Conservation (phyloP, 2,113 vertebrate species). For the Syngnathus scovelli region DNA sequence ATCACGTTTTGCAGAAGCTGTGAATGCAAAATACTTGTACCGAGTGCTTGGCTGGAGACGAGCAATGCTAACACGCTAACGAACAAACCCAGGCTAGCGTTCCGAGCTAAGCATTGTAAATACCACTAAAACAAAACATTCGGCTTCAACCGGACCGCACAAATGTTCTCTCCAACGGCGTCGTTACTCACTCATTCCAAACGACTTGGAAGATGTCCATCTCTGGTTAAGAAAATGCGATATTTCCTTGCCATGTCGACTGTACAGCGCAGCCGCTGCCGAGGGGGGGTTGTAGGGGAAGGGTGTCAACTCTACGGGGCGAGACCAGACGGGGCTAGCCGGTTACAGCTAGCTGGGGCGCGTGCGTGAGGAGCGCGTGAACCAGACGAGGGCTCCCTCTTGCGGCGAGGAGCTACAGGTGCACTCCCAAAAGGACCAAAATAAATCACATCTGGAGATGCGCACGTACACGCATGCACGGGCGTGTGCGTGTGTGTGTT, state of each 20-base stretch:
- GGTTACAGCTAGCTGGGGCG: constrained; percentile 63
- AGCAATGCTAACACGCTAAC: constrained; percentile 38
- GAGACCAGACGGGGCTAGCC: constrained; percentile 45
- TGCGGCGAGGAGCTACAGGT: background rate
- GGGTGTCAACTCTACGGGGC: constrained; percentile 60
- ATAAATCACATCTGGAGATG: constrained; percentile 28
- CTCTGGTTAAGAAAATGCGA: constrained; percentile 64
- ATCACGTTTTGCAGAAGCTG: background rate
- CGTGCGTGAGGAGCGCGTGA: background rate
- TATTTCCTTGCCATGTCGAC: constrained; percentile 73
- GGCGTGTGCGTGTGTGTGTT: too few relatives aligned
- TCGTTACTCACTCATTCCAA: constrained; percentile 69
- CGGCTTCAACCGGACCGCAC: background rate
- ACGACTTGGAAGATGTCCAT: constrained; percentile 68
- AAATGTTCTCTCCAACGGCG: background rate
- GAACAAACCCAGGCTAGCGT: constrained; percentile 31
- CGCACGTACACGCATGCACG: background rate
- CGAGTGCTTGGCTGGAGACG: background rate
- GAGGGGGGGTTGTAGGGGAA: constrained; percentile 51
- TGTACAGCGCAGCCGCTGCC: constrained; percentile 67
- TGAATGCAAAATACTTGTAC: background rate
- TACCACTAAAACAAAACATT: constrained; percentile 8
- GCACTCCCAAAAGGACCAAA: constrained; percentile 6
- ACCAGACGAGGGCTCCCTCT: constrained; percentile 33
- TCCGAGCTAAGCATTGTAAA: constrained; percentile 52